Percentiles rank a stretch among this genome's conserved stretches.
Conservation (phyloP, 2,797 vertebrate genomes). For the Anableps anableps region DNA sequence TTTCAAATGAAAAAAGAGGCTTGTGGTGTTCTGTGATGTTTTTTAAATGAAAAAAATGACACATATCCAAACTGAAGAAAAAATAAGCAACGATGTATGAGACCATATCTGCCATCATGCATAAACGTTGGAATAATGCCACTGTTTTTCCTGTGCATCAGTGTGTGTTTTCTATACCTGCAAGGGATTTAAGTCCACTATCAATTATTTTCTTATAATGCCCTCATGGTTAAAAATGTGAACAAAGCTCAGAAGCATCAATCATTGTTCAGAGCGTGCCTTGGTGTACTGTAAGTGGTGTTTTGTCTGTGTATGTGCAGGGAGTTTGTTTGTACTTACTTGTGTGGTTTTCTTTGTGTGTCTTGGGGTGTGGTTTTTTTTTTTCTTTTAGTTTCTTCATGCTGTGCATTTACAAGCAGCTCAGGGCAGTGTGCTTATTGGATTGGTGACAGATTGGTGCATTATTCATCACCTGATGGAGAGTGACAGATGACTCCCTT, state of each 20-base stretch:
- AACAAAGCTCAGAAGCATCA: constrained; percentile 57
- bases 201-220: constrained; percentile 71
- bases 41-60: constrained; percentile 48
- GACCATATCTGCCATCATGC: constrained; percentile 30
- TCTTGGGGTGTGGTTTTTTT: constrained; percentile 24
- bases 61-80: constrained; percentile 41
- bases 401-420: constrained; percentile 48
- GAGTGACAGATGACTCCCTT: constrained; percentile 59
- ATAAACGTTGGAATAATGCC: constrained; percentile 39
- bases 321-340: constrained; percentile 25
- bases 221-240: constrained; percentile 57
- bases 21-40: constrained; percentile 41
- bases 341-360: constrained; percentile 22
- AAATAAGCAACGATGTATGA: constrained; percentile 49
- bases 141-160: constrained; percentile 12
- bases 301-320: constrained; percentile 15
- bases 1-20: constrained; percentile 5
- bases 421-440: constrained; percentile 64
- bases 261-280: constrained; percentile 39
- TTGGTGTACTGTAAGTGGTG: constrained; percentile 19
- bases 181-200: constrained; percentile 58
- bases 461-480: constrained; percentile 71
- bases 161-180: constrained; percentile 34
- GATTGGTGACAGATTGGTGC: constrained; percentile 55
- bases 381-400: constrained; percentile 24